These are phyloP conservation scores for Petromus typicus DNA, from an alignment of 2,113 vertebrate genomes.

Conservation along the genomic window DNA sequence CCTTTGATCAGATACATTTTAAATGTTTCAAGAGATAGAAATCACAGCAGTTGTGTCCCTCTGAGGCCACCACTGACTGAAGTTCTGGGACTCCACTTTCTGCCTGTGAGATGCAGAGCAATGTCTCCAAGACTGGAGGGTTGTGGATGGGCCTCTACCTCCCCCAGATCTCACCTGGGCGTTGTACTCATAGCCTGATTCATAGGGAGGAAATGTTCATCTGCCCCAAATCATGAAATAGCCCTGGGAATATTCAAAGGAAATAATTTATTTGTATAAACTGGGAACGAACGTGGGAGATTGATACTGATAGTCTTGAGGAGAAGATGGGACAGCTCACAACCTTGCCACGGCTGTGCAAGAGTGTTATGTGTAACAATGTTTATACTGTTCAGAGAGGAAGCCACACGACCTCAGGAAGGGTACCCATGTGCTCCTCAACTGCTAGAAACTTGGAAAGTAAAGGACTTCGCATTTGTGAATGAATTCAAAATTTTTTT, in stretches of 20 bases:
- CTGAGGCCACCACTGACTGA: conserved; percentile 69
- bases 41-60: conserved; percentile 74
- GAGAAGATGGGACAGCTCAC: conserved; percentile 37
- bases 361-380: not conserved
- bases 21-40: conserved; percentile 85
- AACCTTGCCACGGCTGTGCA: not conserved
- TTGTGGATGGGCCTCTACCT: conserved; percentile 51
- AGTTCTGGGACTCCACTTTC: conserved; percentile 69
- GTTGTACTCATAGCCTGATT: conserved; percentile 38
- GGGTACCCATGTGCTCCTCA: conserved; percentile 41
- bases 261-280: conserved; percentile 66
- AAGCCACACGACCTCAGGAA: conserved; percentile 45
- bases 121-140: conserved; percentile 59
- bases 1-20: conserved; percentile 82
- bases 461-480: not conserved
- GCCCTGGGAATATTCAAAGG: conserved; percentile 56
- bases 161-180: not conserved
- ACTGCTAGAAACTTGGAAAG: not conserved
- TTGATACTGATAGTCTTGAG: conserved; percentile 64
- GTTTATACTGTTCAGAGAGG: conserved; percentile 46
- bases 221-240: conserved; percentile 51
- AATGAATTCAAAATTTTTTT: conserved; percentile 23
- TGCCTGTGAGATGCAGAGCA: conserved; percentile 65
- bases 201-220: not conserved
- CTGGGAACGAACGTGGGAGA: conserved; percentile 15